These are phyloP conservation scores for Heterohyrax brucei DNA, from an alignment of 2,797 vertebrate species.

Conservation along the genomic window DNA sequence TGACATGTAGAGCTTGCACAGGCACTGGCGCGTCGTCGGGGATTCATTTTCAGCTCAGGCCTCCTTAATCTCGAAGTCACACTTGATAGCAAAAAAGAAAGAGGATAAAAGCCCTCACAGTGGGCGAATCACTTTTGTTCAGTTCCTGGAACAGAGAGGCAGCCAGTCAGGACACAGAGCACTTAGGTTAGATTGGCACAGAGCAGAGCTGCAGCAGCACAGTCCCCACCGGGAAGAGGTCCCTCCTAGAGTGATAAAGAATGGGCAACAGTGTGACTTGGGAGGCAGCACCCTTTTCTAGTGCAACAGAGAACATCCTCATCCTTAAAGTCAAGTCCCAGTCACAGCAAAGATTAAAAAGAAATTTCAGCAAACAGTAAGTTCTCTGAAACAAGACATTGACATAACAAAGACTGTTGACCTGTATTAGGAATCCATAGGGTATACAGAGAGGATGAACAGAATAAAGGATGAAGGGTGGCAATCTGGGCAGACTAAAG, in stretches of 20 bases:
- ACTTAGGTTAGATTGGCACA: background rate
- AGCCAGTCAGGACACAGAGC: background rate
- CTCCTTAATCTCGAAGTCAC: constrained; percentile 42
- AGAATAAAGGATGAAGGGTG: background rate
- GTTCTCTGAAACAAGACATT: background rate
- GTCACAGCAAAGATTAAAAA: background rate
- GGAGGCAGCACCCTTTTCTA: background rate
- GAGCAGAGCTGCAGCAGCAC: background rate
- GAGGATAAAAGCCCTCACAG: background rate
- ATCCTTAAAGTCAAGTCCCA: background rate
- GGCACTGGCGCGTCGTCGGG: background rate
- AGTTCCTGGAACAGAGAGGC: background rate
- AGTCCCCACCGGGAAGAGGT: background rate
- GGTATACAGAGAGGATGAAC: background rate
- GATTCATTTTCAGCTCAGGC: constrained; percentile 17
- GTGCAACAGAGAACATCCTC: background rate
- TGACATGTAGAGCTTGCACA: background rate
- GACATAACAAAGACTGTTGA: background rate
- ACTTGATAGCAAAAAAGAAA: background rate
- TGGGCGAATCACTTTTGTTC: background rate
- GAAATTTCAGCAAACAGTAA: background rate
- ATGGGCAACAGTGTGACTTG: background rate
- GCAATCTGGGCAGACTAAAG: too few relatives aligned
- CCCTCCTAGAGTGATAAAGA: background rate
- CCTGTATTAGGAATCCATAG: background rate